These are phyloP conservation scores for Amphipoea oculea DNA, from an alignment of 2,888 invertebrate genomes.

Conservation along the genomic window DNA sequence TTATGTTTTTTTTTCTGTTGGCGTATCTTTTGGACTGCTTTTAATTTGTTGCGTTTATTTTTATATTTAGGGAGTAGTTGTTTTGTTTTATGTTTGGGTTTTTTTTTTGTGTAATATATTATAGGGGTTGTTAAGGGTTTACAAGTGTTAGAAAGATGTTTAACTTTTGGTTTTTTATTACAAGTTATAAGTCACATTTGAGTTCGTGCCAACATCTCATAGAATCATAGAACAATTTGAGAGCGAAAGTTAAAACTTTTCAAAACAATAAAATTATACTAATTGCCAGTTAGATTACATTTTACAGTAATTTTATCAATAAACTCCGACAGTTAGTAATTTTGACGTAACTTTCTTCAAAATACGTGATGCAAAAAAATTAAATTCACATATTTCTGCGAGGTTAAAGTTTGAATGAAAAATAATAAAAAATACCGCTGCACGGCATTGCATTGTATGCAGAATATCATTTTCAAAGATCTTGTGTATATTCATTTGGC, in stretches of 20 bases:
- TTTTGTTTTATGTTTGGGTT: background rate
- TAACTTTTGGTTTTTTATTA: background rate
- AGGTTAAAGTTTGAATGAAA: constrained; percentile 49
- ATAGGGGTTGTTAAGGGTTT: constrained; percentile 21
- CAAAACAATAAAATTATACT: constrained; percentile 64
- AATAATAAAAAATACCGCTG: constrained; percentile 53
- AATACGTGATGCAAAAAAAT: constrained; percentile 35
- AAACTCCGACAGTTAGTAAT: constrained; percentile 32
- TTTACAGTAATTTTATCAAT: constrained; percentile 54
- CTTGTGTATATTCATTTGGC: constrained; percentile 67
- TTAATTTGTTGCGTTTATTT: constrained; percentile 47
- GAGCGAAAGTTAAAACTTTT: constrained; percentile 63
- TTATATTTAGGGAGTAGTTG: constrained; percentile 3
- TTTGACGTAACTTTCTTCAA: constrained; percentile 55
- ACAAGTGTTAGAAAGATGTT: constrained; percentile 19
- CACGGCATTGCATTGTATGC: constrained; percentile 63
- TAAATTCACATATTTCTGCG: constrained; percentile 39
- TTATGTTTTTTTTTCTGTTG: constrained; percentile 40
- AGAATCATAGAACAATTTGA: constrained; percentile 43
- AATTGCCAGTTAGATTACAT: constrained; percentile 57
- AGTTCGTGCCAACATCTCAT: constrained; percentile 51
- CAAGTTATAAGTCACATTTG: constrained; percentile 11
- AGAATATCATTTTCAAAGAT: constrained; percentile 64
- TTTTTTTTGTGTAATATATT: constrained; percentile 5
- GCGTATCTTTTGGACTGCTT: constrained; percentile 57